Conservation (phyloP, 2,888 invertebrate species). For the Pheosia gnoma region DNA sequence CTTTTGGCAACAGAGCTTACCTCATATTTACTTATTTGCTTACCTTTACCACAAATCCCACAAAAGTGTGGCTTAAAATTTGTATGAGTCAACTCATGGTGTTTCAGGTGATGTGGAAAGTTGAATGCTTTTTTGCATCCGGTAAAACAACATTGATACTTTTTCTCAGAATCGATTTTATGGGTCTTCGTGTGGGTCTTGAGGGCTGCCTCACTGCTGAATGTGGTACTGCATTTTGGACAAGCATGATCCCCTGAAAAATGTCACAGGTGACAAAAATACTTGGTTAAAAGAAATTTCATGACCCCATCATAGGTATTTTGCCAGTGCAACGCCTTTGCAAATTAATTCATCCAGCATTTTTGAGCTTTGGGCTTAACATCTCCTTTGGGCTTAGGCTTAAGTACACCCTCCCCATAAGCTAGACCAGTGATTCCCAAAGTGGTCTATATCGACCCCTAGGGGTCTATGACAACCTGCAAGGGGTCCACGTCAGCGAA, state of each 20-base stretch:
- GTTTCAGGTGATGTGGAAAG: slow-evolving; percentile 73
- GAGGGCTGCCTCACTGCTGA: slow-evolving; percentile 68
- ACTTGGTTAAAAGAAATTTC: neutral
- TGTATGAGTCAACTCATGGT: slow-evolving; percentile 74
- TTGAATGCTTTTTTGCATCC: slow-evolving; percentile 74
- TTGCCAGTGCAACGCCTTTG: too few relatives aligned
- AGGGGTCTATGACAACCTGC: too few relatives aligned
- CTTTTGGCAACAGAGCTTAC: too few relatives aligned
- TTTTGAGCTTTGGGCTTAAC: too few relatives aligned
- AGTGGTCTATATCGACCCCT: too few relatives aligned
- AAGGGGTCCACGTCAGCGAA: too few relatives aligned
- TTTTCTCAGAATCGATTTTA: slow-evolving; percentile 61
- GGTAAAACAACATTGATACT: slow-evolving; percentile 58
- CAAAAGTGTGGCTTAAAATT: slow-evolving; percentile 70
- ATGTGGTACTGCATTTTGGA: slow-evolving; percentile 59
- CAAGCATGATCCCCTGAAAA: slow-evolving; percentile 66
- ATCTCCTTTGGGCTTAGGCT: too few relatives aligned
- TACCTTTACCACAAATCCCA: slow-evolving; percentile 73
- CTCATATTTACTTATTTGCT: slow-evolving; percentile 3
- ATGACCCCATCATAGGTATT: neutral
- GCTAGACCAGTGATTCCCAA: too few relatives aligned
- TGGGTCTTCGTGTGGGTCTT: slow-evolving; percentile 68
- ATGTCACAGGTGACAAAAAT: neutral
- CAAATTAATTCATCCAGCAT: too few relatives aligned
- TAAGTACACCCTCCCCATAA: too few relatives aligned